Conservation (phyloP, 2,113 vertebrate species). For the Actenoides hombroni region DNA sequence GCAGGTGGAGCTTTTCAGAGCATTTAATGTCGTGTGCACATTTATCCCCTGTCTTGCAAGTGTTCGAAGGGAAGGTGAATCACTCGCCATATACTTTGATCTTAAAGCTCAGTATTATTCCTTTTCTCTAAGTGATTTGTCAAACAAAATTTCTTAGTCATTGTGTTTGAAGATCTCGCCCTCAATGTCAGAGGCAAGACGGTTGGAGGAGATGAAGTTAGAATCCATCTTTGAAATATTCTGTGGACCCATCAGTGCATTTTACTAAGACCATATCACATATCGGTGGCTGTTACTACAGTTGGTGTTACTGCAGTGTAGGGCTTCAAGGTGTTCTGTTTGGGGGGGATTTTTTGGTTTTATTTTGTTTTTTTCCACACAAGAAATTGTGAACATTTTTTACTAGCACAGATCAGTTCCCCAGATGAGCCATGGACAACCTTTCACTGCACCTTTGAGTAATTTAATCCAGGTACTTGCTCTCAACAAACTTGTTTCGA, state of each 20-base stretch:
- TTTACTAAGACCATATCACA: accelerated
- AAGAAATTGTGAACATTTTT: constrained; percentile 43
- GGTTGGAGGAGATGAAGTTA: not conserved
- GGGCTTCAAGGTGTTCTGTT: not conserved
- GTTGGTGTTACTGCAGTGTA: not conserved
- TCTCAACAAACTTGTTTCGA: not conserved
- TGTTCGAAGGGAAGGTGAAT: not conserved
- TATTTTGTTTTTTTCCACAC: not conserved
- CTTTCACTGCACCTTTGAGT: not conserved
- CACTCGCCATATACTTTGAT: constrained; percentile 1
- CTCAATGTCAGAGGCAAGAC: not conserved
- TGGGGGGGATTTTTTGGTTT: not conserved
- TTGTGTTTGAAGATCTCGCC: not conserved
- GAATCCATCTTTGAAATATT: not conserved
- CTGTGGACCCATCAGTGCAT: not conserved
- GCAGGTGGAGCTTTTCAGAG: not conserved
- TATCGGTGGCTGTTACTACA: not conserved
- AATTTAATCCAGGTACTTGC: not conserved
- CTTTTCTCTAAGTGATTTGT: constrained; percentile 17
- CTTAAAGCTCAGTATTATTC: not conserved
- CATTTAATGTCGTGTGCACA: not conserved
- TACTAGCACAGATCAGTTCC: not conserved
- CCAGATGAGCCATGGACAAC: not conserved
- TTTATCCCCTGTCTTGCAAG: not conserved
- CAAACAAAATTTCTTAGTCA: constrained; percentile 7